Conservation (phyloP, 2,797 vertebrate genomes). For the Oreonectes daqikongensis region DNA sequence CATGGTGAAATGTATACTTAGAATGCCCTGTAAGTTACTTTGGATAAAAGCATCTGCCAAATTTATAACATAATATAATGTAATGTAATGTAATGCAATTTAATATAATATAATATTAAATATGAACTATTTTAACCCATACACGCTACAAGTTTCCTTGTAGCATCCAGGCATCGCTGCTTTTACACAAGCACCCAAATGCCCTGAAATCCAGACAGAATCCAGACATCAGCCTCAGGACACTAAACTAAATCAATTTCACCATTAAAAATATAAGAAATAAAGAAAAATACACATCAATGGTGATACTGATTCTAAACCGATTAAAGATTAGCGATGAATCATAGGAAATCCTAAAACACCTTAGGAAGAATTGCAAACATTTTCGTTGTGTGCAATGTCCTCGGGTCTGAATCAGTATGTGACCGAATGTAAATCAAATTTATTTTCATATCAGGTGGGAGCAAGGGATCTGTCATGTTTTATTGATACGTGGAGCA, state of each 20-base stretch:
- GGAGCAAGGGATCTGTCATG: neutral
- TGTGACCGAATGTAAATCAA: neutral
- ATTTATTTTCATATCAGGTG: slow-evolving; percentile 18
- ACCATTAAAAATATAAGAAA: slow-evolving; percentile 20
- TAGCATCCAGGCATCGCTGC: slow-evolving; percentile 4
- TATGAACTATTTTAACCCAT: neutral
- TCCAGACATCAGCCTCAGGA: slow-evolving; percentile 16
- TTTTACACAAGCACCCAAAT: slow-evolving; percentile 45
- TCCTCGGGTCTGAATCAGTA: neutral
- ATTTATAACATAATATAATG: no score
- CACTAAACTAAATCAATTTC: slow-evolving; percentile 40
- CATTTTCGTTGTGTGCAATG: neutral
- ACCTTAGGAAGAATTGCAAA: neutral
- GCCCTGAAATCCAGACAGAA: slow-evolving; percentile 23
- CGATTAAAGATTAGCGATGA: neutral
- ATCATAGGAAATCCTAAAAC: neutral
- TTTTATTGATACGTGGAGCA: slow-evolving; percentile 1
- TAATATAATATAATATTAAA: no score
- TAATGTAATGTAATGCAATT: no score
- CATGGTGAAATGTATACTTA: no score
- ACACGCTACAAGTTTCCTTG: neutral
- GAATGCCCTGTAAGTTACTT: no score
- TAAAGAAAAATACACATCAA: neutral
- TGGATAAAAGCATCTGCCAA: no score
- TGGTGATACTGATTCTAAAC: slow-evolving; percentile 3